Percentiles rank a stretch among this genome's conserved stretches.
These are phyloP conservation scores for Agapetus fuscipes DNA, from an alignment of 2,888 invertebrate species.

Conservation along the genomic window DNA sequence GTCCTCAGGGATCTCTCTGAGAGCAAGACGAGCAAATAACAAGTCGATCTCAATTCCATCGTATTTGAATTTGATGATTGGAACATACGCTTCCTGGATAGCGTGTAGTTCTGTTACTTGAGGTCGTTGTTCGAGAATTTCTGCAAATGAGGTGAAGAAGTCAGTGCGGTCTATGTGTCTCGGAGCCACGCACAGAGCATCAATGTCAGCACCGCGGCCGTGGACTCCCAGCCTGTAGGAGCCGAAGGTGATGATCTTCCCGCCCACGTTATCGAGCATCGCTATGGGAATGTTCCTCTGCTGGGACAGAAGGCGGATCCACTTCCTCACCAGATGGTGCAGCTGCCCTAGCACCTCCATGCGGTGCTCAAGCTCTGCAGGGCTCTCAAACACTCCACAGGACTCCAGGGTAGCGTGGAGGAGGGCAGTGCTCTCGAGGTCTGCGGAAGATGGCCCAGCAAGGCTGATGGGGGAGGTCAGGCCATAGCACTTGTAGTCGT, in stretches of 20 bases:
- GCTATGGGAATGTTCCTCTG: conserved; percentile 87
- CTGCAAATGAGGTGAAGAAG: conserved; percentile 93
- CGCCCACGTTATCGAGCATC: conserved; percentile 85
- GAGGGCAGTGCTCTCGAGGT: conserved; percentile 64
- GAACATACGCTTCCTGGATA: conserved; percentile 98
- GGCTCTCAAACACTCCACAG: conserved; percentile 84
- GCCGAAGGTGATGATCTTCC: conserved; percentile 98
- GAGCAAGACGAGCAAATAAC: conserved; percentile 87
- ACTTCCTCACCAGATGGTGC: conserved; percentile 83
- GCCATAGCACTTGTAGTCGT: too few relatives aligned
- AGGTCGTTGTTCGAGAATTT: conserved; percentile 74
- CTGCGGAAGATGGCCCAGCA: conserved; percentile 66
- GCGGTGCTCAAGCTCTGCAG: conserved; percentile 82
- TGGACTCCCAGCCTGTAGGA: conserved; percentile 93
- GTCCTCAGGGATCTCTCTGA: conserved; percentile 72
- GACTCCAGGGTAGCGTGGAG: conserved; percentile 68
- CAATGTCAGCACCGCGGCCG: conserved; percentile 97
- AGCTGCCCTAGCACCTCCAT: conserved; percentile 77
- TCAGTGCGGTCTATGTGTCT: conserved; percentile 88
- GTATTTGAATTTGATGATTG: conserved; percentile 98
- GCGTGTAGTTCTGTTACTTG: conserved; percentile 56
- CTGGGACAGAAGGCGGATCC: conserved; percentile 86
- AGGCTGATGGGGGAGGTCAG: too few relatives aligned
- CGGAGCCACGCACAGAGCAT: conserved; percentile 96
- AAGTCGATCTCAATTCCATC: conserved; percentile 98